Percentiles rank a stretch among this genome's conserved stretches.
phyloP scores from a whole-genome alignment of 1,140 invertebrate species.

The Sycophila sp. region DNA sequence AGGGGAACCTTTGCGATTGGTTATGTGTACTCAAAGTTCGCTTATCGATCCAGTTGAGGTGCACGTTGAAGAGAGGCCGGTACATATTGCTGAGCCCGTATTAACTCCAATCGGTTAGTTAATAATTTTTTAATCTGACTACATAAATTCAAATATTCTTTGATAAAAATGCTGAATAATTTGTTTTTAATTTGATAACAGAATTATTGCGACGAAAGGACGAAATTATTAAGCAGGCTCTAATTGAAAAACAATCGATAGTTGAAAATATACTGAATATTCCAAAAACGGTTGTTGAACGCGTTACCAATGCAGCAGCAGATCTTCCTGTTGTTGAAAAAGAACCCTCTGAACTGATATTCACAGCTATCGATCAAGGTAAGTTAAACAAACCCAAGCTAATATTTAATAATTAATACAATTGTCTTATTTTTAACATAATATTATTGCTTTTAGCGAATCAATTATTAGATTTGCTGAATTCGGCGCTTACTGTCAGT shows the following conservation, averaged over 20 bases:
- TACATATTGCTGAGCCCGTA: conserved; percentile 81
- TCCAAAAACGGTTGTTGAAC: conserved; percentile 76
- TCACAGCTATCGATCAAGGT: conserved; percentile 79
- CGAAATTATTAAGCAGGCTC: conserved; percentile 74
- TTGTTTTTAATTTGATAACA: conserved; percentile 49
- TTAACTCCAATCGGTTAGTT: conserved; percentile 79
- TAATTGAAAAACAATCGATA: conserved; percentile 79
- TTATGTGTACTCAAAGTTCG: conserved; percentile 70
- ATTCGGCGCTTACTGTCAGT: conserved; percentile 65
- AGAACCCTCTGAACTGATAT: conserved; percentile 76
- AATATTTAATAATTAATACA: not conserved
- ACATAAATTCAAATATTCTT: no score
- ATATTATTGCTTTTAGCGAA: conserved; percentile 58
- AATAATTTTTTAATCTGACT: conserved; percentile 2
- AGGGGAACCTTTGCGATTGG: conserved; percentile 59
- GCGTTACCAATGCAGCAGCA: conserved; percentile 73
- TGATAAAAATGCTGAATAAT: conserved; percentile 18
- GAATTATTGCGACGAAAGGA: conserved; percentile 80
- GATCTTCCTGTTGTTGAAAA: conserved; percentile 67
- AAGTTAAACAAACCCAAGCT: conserved; percentile 27
- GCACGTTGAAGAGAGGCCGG: conserved; percentile 76
- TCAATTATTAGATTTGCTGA: conserved; percentile 66
- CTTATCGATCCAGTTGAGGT: conserved; percentile 85
- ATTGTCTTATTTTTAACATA: conserved; percentile 8
- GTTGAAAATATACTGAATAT: conserved; percentile 82